Conservation (phyloP, 2,888 invertebrate genomes). For the Amitus sp. region DNA sequence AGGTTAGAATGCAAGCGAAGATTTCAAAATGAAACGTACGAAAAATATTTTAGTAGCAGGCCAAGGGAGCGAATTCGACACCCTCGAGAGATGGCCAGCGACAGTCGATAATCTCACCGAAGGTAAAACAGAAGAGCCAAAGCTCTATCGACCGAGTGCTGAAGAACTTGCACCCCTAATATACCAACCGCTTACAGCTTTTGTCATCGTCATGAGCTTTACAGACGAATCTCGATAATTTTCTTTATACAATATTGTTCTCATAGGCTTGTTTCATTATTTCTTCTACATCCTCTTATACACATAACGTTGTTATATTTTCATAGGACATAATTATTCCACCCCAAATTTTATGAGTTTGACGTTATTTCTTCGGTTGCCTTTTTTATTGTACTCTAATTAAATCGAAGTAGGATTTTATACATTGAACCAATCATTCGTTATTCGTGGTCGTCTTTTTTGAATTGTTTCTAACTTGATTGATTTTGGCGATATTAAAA, state of each 20-base stretch:
- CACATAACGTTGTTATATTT: conserved; percentile 19
- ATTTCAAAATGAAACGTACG: conserved; percentile 51
- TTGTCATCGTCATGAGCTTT: conserved; percentile 47
- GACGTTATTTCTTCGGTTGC: no score
- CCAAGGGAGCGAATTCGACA: conserved; percentile 63
- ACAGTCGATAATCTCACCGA: conserved; percentile 68
- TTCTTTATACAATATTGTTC: conserved; percentile 40
- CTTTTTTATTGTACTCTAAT: no score
- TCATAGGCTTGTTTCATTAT: conserved; percentile 50
- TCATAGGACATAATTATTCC: no score
- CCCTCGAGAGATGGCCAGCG: conserved; percentile 65
- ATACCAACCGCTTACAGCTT: conserved; percentile 59
- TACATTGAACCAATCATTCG: no score
- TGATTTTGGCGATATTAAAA: no score
- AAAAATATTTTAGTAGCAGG: conserved; percentile 63
- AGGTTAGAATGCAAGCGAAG: not conserved
- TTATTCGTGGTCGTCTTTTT: no score
- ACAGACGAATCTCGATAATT: conserved; percentile 21
- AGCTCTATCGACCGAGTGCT: conserved; percentile 42
- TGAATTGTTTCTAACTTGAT: no score
- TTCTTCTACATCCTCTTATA: conserved; percentile 26
- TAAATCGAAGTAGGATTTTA: no score
- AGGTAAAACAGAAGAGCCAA: conserved; percentile 61
- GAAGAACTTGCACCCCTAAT: conserved; percentile 58
- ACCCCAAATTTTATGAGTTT: no score